Conservation (phyloP, 2,888 invertebrate genomes). For the Argyra leucocephala region DNA sequence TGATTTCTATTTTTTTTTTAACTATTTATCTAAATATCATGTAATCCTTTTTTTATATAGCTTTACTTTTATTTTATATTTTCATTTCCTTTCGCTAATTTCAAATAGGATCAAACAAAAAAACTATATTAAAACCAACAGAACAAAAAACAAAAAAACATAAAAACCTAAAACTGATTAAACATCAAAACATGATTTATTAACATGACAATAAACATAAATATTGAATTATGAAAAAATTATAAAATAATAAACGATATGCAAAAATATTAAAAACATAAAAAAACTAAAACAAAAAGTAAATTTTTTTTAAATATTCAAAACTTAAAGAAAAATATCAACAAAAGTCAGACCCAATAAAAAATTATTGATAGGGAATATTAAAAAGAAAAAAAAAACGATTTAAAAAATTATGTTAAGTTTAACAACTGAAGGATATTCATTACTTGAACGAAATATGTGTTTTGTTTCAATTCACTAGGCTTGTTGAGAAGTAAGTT, state of each 20-base stretch:
- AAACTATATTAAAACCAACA: neutral
- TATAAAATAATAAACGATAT: constrained; percentile 6
- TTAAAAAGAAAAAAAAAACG: too few species aligned
- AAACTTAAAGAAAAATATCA: neutral
- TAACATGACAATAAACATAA: neutral
- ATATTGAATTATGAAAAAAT: constrained; percentile 6
- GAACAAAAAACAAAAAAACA: neutral
- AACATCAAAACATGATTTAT: constrained; percentile 2
- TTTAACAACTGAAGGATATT: too few species aligned
- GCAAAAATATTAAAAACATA: constrained; percentile 1
- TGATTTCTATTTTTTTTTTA: too few species aligned
- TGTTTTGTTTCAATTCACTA: too few species aligned
- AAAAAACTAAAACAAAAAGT: neutral
- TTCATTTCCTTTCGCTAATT: too few species aligned
- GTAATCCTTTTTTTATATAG: neutral
- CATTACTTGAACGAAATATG: too few species aligned
- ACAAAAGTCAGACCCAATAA: neutral
- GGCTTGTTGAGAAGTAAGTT: too few species aligned
- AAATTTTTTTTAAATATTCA: neutral
- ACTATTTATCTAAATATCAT: too few species aligned
- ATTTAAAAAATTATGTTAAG: too few species aligned
- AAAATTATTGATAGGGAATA: neutral
- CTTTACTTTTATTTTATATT: too few species aligned
- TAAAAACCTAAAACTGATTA: neutral
- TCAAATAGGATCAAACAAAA: neutral